Evolutionary conservation across 1,140 invertebrate species (phyloP).

Genomic region (Trypoxylus dichotomus): DNA sequence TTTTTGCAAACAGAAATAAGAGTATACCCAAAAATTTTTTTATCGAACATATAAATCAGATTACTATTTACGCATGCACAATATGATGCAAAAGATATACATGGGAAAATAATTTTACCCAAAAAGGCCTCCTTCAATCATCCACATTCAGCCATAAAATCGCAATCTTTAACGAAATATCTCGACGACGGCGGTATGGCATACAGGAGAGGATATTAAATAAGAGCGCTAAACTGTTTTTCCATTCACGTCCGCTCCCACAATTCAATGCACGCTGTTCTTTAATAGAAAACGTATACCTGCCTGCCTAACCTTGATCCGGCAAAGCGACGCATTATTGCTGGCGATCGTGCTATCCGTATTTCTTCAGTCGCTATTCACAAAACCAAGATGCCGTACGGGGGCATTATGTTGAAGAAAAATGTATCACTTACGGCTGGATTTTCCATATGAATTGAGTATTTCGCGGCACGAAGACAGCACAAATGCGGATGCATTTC

Average conservation of each 20-base stretch:
- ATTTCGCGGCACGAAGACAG: neutral
- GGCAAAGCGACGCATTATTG: neutral
- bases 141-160: neutral
- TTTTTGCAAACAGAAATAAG: too few species aligned
- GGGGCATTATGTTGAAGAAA: neutral
- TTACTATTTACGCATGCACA: neutral
- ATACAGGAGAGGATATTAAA: neutral
- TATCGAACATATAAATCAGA: neutral
- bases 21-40: neutral
- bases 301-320: constrained; percentile 1
- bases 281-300: neutral
- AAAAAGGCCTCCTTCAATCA: neutral
- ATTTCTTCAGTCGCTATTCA: neutral
- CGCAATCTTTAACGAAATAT: constrained; percentile 2
- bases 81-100: neutral
- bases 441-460: neutral
- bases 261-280: neutral
- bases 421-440: neutral
- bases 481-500: constrained; percentile 1
- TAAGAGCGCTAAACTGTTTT: neutral
- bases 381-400: neutral
- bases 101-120: neutral
- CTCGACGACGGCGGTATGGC: neutral
- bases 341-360: neutral
- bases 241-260: neutral